Base-by-base conservation (phyloP, 2,797 vertebrate genomes). In the Menidia menidia region DNA sequence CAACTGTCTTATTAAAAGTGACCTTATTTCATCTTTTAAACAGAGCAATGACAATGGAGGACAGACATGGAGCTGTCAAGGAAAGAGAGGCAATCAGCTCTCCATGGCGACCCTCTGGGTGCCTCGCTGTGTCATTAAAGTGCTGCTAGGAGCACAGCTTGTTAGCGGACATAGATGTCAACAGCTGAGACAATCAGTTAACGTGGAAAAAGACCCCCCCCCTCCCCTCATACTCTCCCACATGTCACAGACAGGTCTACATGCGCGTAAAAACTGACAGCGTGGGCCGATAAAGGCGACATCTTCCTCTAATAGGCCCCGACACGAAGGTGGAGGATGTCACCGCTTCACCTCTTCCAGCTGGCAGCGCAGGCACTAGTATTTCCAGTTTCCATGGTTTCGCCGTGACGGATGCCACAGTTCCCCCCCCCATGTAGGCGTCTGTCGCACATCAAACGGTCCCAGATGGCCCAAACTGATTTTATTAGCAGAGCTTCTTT, bases 401-500 rank as follows among this genome's bases (percentile, higher is more conserved):
- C 73, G 5, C 73, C 61, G 32, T 59, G 64, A 41, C 39, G 10
- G 69, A 48, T 73, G 60, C 25, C 14, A 61, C 77, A 58, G 60
- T 73, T 25, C 25, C 80, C 63, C 25, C 80, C 63, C 63, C 57
- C 78, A 71, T 68, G 77, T 77, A 59, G 74, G 60, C 57, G 10
- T 50, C 63, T 81, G 81, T 87, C 81, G 80, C 73, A 61, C 56
- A 55, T 68, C 69, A 71, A 76, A 68, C 14, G 48, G 33, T 85
- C 85, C 87, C 82, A 88, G 78, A 85, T 83, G 89, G 83, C 68
- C 45, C 9, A 65, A 53, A 63, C 66, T 83, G 86, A 89, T 88
- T 87, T 89, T 69, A 89, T 90, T 87, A 85, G 69, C 75, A 2
- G 59, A 76, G 62, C 47, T 71, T 56, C 68, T 77, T 81, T 65